Evolutionary conservation across 2,888 invertebrate species (phyloP), one percentile per base, ranked within the genome.

Genomic region (Eilema sororculum): DNA sequence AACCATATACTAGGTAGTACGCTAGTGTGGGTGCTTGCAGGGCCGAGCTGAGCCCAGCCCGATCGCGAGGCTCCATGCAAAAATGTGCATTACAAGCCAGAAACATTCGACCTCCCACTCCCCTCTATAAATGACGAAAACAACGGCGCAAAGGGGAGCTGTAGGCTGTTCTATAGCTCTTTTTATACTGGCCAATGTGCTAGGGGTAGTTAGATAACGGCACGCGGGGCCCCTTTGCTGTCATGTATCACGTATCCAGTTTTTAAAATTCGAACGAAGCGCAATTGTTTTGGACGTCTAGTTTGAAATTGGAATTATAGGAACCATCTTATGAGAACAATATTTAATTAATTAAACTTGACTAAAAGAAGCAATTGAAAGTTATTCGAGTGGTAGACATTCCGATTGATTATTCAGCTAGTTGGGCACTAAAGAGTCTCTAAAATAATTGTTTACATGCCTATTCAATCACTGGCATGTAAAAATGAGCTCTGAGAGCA

Each of bases 31-130:
- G 89, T 87, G 89, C 83, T 81, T 92, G 94, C 93, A 94, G 89
- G 88, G 85, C 81, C 20, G 89, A 92, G 92, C 91, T 89, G 80
- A 80, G 89, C 89, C 86, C 85, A 88, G 89, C 87, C 83, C 85
- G 89, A 87, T 92, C 91, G 92, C 91, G 89, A 84, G 90, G 90
- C 89, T 89, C 91, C 91, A 89, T 94, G 94, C 94, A 94, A 93
- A 94, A 95, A 93, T 93, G 91, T 93, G 92, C 90, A 90, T 77
- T 81, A 89, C 86, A 88, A 83, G 89, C 93, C 93, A 92, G 84
- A 80, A 83, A 78, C 84, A 83, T 80, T 79, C 87, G 93, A 90
- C 87, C 91, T 87, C 86, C 89, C 87, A 69, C 80, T 84, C 85
- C 87, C 84, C 90, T 83, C 84, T 75, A 74, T 71, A 74, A 77